Evolutionary conservation across 2,113 vertebrate species (phyloP).

Genomic region (pig (Sus scrofa)): T2T-Sscrofa CM000816.6:22946001-22946500

Average conservation of each 20-base stretch:
- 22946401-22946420: slow-evolving; percentile 15
- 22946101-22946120: slow-evolving; percentile 63
- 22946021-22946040: slow-evolving; percentile 54
- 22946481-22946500: not conserved
- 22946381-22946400: not conserved
- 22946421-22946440: not conserved
- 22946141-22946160: slow-evolving; percentile 52
- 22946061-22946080: slow-evolving; percentile 53
- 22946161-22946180: slow-evolving; percentile 53
- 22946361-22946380: slow-evolving; percentile 49
- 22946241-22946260: slow-evolving; percentile 61
- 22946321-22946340: slow-evolving; percentile 58
- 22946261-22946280: slow-evolving; percentile 24
- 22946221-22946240: slow-evolving; percentile 58
- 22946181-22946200: slow-evolving; percentile 57
- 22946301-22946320: slow-evolving; percentile 66
- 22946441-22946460: not conserved
- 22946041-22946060: slow-evolving; percentile 64
- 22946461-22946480: not conserved
- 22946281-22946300: slow-evolving; percentile 50
- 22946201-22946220: slow-evolving; percentile 66
- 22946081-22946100: slow-evolving; percentile 63
- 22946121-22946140: slow-evolving; percentile 66
- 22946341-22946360: slow-evolving; percentile 61
- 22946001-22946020: slow-evolving; percentile 68